A percentile compares a stretch with the other conserved stretches of the same genome.
phyloP scores from a whole-genome alignment of 2,113 vertebrate species.

The Ciconia maguari region DNA sequence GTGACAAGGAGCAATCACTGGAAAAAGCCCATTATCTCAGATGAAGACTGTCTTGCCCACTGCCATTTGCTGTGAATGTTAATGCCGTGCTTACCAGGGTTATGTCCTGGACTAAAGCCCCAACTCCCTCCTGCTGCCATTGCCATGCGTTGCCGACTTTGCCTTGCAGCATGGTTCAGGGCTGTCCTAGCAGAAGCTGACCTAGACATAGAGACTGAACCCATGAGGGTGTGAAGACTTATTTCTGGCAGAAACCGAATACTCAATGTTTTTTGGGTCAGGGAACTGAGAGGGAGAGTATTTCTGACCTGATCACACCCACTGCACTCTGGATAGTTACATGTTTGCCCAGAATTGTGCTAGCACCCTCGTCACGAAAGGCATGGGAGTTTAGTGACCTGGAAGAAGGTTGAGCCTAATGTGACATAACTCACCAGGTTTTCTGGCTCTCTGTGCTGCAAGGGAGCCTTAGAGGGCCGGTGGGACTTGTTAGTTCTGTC shows the following conservation, averaged over 20 bases:
- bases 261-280: neutral
- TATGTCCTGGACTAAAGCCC: neutral
- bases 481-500: neutral
- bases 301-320: neutral
- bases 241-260: neutral
- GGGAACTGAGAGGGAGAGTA: neutral
- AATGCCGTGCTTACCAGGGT: neutral
- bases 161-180: neutral
- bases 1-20: neutral
- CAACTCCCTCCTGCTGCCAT: neutral
- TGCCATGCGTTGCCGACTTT: rapidly evolving
- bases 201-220: neutral
- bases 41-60: neutral
- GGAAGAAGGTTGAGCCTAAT: neutral
- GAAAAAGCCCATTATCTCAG: neutral
- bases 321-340: neutral
- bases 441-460: neutral
- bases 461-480: neutral
- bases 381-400: neutral
- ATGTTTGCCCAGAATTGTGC: neutral
- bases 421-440: neutral
- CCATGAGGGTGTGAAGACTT: neutral
- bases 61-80: neutral
- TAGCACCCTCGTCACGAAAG: neutral
- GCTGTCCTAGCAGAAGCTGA: neutral